Evolutionary conservation across 2,113 vertebrate species (phyloP).

Genomic region (Terrapene triunguis): DNA sequence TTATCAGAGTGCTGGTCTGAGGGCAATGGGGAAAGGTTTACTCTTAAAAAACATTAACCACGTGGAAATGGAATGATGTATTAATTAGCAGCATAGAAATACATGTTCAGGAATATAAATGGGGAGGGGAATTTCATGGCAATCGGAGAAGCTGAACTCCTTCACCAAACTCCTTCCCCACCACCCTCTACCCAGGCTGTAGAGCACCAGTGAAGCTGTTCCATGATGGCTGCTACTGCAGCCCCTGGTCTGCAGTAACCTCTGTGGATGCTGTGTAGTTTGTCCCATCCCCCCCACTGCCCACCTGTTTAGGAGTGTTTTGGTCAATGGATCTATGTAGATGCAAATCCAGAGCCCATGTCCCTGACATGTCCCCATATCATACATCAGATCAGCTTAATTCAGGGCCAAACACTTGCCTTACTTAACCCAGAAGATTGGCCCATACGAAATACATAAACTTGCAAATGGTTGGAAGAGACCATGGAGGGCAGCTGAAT

Average conservation of each 20-base stretch:
- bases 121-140: neutral
- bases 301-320: neutral
- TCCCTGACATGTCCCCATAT: neutral
- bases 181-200: neutral
- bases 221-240: neutral
- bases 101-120: neutral
- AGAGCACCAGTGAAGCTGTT: neutral
- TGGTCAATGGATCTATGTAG: neutral
- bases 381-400: neutral
- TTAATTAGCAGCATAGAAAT: slow-evolving; percentile 17
- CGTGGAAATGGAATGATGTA: neutral
- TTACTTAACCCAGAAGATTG: neutral
- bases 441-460: rapidly evolving
- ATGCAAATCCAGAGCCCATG: neutral
- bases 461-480: neutral
- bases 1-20: neutral
- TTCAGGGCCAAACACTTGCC: neutral
- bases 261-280: neutral
- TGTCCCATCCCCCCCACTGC: neutral
- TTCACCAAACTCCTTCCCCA: neutral
- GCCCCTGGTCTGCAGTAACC: neutral
- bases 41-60: neutral
- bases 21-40: neutral
- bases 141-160: neutral
- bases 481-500: neutral